A percentile compares a stretch with the other conserved stretches of the same genome.
Conservation (phyloP, 2,113 vertebrate species). For the Channa argus region DNA sequence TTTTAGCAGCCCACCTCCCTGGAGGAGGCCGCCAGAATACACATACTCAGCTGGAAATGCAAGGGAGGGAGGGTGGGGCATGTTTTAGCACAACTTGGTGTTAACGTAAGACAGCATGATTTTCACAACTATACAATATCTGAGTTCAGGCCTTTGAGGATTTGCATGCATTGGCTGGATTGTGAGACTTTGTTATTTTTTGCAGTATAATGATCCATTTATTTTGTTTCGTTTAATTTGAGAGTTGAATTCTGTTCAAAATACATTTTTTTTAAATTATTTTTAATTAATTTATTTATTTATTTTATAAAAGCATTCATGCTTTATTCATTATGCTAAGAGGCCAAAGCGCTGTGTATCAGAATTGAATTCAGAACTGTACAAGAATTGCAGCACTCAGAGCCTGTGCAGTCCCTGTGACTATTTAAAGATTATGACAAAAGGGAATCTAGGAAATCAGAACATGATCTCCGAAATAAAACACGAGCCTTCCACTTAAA, state of each 20-base stretch:
- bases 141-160: conserved; percentile 8
- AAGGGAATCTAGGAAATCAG: conserved; percentile 23
- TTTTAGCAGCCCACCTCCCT: conserved; percentile 45
- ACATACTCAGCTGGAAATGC: conserved; percentile 42
- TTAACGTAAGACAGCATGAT: conserved; percentile 1
- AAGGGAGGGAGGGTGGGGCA: conserved; percentile 30
- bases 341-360: conserved; percentile 1
- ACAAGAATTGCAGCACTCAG: background rate
- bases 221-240: background rate
- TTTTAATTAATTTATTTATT: too few relatives aligned
- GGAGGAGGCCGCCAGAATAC: conserved; percentile 37
- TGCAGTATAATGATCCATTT: background rate
- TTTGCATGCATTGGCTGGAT: background rate
- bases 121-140: conserved; percentile 20
- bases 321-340: conserved; percentile 17
- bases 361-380: background rate
- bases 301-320: too few relatives aligned
- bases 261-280: too few relatives aligned
- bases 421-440: conserved; percentile 44
- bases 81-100: conserved; percentile 17
- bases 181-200: background rate
- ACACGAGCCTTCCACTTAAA: background rate
- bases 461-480: conserved; percentile 19
- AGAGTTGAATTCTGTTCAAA: conserved; percentile 3
- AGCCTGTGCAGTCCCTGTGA: background rate